phyloP scores from a whole-genome alignment of 2,797 vertebrate species.

The Percopsis omiscomaycus region DNA sequence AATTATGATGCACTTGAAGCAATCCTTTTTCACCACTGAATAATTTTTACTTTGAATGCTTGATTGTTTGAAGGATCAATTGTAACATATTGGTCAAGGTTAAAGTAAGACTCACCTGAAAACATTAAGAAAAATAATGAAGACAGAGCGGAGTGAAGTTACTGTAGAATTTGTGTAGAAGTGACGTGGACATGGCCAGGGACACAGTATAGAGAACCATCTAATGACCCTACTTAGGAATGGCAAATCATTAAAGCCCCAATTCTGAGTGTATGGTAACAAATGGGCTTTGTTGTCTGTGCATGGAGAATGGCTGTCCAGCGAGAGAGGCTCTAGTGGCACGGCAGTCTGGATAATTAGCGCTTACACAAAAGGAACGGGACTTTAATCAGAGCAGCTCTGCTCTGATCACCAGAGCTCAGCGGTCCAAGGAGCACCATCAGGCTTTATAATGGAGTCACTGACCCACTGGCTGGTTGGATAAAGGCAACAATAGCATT shows the following conservation, averaged over 20 bases:
- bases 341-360: constrained; percentile 59
- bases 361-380: constrained; percentile 52
- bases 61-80: no score
- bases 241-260: no score
- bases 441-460: constrained; percentile 61
- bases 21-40: background rate
- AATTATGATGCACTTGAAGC: background rate
- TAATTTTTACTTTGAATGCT: no score
- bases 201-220: no score
- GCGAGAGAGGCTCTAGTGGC: constrained; percentile 32
- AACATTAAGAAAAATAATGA: no score
- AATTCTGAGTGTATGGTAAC: constrained; percentile 13
- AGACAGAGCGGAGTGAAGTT: no score
- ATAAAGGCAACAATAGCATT: constrained; percentile 24
- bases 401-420: constrained; percentile 56
- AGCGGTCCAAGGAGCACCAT: constrained; percentile 44
- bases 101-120: no score
- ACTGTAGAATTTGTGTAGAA: no score
- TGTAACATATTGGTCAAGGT: no score
- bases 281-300: constrained; percentile 28
- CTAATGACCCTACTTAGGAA: no score
- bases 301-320: constrained; percentile 19
- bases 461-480: constrained; percentile 45
- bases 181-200: no score
- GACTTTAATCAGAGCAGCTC: constrained; percentile 63